Evolutionary conservation across 2,797 vertebrate genomes (phyloP).

Genomic region (Sebastes iracundus): DNA sequence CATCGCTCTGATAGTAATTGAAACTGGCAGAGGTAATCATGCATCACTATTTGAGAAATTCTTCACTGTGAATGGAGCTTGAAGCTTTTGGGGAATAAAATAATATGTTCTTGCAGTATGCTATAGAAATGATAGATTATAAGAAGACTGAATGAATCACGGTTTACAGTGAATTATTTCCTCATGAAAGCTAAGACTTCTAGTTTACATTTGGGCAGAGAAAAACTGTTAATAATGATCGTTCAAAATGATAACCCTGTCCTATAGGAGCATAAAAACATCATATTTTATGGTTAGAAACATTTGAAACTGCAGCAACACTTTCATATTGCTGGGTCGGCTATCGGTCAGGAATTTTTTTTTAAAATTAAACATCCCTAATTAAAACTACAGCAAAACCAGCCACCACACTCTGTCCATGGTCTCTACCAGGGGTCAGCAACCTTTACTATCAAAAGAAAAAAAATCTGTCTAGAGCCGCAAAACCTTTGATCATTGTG

Average conservation of each 20-base stretch:
- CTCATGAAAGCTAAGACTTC: not conserved
- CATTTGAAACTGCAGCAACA: not conserved
- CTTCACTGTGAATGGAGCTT: not conserved
- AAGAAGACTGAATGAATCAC: not conserved
- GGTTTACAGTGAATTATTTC: not conserved
- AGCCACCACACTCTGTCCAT: not conserved
- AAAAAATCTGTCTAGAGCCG: fast-evolving
- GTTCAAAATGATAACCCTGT: not conserved
- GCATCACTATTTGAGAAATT: slow-evolving; percentile 1
- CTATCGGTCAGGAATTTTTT: too few species aligned
- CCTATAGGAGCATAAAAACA: not conserved
- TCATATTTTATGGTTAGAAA: not conserved
- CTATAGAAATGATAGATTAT: slow-evolving; percentile 1
- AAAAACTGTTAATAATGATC: not conserved
- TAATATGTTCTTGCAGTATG: not conserved
- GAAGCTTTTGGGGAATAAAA: not conserved
- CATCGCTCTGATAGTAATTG: slow-evolving; percentile 11
- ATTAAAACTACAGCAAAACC: too few species aligned
- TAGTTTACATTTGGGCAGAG: not conserved
- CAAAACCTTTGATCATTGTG: too few species aligned
- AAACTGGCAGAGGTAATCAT: slow-evolving; percentile 34
- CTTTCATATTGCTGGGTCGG: not conserved
- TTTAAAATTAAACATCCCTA: too few species aligned
- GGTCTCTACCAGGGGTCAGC: not conserved
- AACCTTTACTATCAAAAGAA: too few species aligned